A percentile compares a stretch with the other conserved stretches of the same genome.
These are phyloP conservation scores for Suillia variegata DNA, from an alignment of 2,888 invertebrate species.

Conservation along the genomic window DNA sequence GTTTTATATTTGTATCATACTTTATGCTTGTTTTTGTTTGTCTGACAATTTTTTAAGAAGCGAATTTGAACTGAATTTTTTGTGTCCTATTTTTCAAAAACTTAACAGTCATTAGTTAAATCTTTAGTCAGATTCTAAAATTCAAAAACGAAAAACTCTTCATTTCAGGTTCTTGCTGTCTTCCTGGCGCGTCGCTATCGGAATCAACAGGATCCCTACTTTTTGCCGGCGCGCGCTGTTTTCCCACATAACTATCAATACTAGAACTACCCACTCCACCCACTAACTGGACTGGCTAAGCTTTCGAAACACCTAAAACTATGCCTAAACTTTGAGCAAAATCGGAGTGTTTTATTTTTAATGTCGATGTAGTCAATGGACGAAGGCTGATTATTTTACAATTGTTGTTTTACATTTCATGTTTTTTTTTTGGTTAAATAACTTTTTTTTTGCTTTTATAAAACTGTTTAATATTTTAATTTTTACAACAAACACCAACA, in stretches of 20 bases:
- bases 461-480: not conserved
- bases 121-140: too few relatives aligned
- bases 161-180: slow-evolving; percentile 81
- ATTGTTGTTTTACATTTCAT: not conserved
- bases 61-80: too few relatives aligned
- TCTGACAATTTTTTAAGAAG: too few relatives aligned
- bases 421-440: slow-evolving; percentile 1
- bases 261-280: slow-evolving; percentile 26
- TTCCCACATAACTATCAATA: slow-evolving; percentile 66
- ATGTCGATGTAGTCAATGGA: slow-evolving; percentile 31
- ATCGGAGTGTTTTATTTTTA: not conserved
- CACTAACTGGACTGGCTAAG: not conserved
- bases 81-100: too few relatives aligned
- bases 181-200: slow-evolving; percentile 80
- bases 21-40: too few relatives aligned
- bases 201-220: slow-evolving; percentile 78
- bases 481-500: not conserved
- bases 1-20: too few relatives aligned
- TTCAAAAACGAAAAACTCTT: too few relatives aligned
- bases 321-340: not conserved
- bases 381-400: slow-evolving; percentile 47
- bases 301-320: not conserved
- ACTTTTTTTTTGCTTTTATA: slow-evolving; percentile 4
- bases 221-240: slow-evolving; percentile 75
- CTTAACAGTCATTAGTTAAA: too few relatives aligned